Conservation (phyloP, 2,797 vertebrate species). For the Intellagama lesueurii region DNA sequence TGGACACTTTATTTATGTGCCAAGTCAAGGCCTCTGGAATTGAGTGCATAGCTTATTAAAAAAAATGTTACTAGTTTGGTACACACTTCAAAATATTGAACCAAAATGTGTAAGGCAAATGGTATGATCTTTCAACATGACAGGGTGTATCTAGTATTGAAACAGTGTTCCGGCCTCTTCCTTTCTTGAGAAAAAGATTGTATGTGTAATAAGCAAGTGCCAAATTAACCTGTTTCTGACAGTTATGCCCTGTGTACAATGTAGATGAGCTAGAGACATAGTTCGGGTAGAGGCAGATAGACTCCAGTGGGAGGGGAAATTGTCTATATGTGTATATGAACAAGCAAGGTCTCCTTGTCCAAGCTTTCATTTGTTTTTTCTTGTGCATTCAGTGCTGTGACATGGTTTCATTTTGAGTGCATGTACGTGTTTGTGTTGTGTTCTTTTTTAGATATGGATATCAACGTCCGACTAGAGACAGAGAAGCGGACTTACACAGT, state of each 20-base stretch:
- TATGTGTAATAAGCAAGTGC: conserved; percentile 1
- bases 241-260: not conserved
- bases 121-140: not conserved
- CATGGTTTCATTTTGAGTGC: conserved; percentile 12
- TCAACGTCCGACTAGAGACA: conserved; percentile 93
- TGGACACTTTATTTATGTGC: not conserved
- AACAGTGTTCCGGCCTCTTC: not conserved
- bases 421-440: not conserved
- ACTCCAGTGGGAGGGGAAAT: not conserved
- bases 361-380: not conserved
- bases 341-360: not conserved
- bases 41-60: not conserved
- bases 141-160: not conserved
- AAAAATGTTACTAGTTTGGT: not conserved
- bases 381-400: conserved; percentile 13
- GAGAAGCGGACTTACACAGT: conserved; percentile 92
- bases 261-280: not conserved
- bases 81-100: conserved; percentile 1
- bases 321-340: not conserved
- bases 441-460: conserved; percentile 89
- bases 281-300: not conserved
- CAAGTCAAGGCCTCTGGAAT: not conserved
- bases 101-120: not conserved
- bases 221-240: not conserved
- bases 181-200: not conserved